Percentiles rank a stretch among this genome's conserved stretches.
These are phyloP conservation scores for Epizoanthus illoricatus DNA, from an alignment of 92 coral and sea anemone genomes.

Conservation along the genomic window DNA sequence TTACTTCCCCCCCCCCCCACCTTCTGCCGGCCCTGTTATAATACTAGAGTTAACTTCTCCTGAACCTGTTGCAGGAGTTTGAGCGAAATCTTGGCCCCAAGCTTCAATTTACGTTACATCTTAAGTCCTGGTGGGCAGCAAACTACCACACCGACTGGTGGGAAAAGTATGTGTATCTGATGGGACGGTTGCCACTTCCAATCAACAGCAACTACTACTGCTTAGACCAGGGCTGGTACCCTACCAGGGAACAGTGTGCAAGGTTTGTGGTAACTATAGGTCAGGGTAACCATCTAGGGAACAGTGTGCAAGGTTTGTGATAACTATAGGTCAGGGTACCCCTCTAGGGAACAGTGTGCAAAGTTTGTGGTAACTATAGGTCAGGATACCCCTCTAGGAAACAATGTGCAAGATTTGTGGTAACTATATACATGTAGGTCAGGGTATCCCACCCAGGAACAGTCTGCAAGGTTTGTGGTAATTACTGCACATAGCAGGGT, in stretches of 20 bases:
- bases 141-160: conserved; percentile 98
- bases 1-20: too few relatives aligned
- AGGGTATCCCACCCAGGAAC: conserved; percentile 60
- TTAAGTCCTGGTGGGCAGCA: conserved; percentile 95
- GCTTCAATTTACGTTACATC: conserved; percentile 85
- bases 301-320: too few relatives aligned
- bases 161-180: conserved; percentile 97
- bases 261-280: conserved; percentile 50
- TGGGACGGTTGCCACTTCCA: conserved; percentile 86
- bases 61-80: conserved; percentile 68
- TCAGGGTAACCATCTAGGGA: conserved; percentile 66
- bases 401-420: conserved; percentile 78
- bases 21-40: too few relatives aligned
- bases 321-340: conserved; percentile 55
- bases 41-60: too few relatives aligned
- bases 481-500: too few relatives aligned
- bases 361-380: conserved; percentile 48
- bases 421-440: too few relatives aligned
- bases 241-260: conserved; percentile 80
- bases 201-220: conserved; percentile 97
- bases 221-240: conserved; percentile 94
- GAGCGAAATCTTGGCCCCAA: conserved; percentile 91
- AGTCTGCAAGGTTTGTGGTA: too few relatives aligned
- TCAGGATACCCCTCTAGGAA: conserved; percentile 81
- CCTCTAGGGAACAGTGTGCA: conserved; percentile 79